Evolutionary conservation across 2,888 invertebrate species (phyloP).

Genomic region (Halictus ligatus): DNA sequence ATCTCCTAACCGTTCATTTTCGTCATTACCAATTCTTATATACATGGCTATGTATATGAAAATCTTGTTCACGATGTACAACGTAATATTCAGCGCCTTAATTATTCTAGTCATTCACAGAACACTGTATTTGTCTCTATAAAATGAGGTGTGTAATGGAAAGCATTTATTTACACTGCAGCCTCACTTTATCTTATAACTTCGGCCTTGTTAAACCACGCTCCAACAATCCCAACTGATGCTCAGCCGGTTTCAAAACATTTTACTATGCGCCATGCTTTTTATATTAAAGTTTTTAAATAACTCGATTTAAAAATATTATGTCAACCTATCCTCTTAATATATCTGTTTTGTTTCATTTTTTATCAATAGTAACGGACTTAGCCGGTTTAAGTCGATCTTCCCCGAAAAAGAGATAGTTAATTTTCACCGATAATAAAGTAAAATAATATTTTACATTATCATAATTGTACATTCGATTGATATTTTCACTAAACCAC

Average conservation of each 20-base stretch:
- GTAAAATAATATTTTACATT: constrained; percentile 71
- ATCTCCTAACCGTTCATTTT: constrained; percentile 21
- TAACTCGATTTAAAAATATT: constrained; percentile 71
- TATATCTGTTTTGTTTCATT: constrained; percentile 33
- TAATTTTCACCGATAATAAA: constrained; percentile 58
- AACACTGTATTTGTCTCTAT: constrained; percentile 50
- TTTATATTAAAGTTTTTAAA: constrained; percentile 61
- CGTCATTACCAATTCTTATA: constrained; percentile 37
- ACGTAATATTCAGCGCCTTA: constrained; percentile 45
- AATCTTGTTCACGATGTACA: constrained; percentile 36
- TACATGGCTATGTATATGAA: constrained; percentile 45
- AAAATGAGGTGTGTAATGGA: constrained; percentile 60
- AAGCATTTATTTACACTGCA: constrained; percentile 78
- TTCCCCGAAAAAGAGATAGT: constrained; percentile 42
- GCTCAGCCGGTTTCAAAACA: constrained; percentile 32
- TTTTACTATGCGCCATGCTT: constrained; percentile 33
- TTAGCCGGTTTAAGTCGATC: constrained; percentile 45
- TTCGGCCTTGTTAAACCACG: constrained; percentile 46
- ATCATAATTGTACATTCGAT: constrained; percentile 69
- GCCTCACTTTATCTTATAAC: constrained; percentile 69
- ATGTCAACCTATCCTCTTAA: constrained; percentile 60
- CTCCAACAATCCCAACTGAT: constrained; percentile 30
- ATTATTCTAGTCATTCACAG: constrained; percentile 46
- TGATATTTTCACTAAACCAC: constrained; percentile 70
- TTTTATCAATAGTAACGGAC: constrained; percentile 49